phyloP scores from a whole-genome alignment of 2,113 vertebrate species.

The Setophaga petechia region DNA sequence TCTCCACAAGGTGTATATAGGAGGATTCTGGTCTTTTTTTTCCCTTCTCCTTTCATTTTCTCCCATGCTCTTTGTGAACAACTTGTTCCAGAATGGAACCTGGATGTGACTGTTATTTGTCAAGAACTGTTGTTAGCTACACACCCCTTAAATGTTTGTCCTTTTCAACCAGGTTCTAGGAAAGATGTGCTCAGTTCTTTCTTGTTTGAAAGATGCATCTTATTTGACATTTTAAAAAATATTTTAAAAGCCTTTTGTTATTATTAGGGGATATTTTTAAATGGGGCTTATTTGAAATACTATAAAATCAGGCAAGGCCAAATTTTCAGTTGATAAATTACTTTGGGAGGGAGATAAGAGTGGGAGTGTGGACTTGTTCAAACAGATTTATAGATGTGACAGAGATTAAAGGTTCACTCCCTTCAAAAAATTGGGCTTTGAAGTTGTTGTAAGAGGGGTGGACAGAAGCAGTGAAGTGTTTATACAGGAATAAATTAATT shows the following conservation, averaged over 20 bases:
- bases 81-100: background rate
- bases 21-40: background rate
- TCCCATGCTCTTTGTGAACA: background rate
- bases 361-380: background rate
- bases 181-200: background rate
- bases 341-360: background rate
- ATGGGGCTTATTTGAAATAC: background rate
- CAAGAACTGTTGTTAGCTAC: background rate
- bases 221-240: background rate
- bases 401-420: background rate
- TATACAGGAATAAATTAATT: background rate
- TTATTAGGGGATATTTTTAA: background rate
- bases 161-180: background rate
- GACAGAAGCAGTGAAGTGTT: background rate
- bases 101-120: background rate
- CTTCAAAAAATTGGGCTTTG: background rate
- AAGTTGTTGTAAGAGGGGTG: background rate
- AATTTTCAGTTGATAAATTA: background rate
- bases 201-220: background rate
- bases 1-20: background rate
- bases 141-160: background rate
- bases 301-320: background rate
- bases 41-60: background rate
- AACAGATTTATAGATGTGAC: background rate
- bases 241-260: background rate